Evolutionary conservation across 2,797 vertebrate genomes (phyloP).

Genomic region (Anguilla obscura): DNA sequence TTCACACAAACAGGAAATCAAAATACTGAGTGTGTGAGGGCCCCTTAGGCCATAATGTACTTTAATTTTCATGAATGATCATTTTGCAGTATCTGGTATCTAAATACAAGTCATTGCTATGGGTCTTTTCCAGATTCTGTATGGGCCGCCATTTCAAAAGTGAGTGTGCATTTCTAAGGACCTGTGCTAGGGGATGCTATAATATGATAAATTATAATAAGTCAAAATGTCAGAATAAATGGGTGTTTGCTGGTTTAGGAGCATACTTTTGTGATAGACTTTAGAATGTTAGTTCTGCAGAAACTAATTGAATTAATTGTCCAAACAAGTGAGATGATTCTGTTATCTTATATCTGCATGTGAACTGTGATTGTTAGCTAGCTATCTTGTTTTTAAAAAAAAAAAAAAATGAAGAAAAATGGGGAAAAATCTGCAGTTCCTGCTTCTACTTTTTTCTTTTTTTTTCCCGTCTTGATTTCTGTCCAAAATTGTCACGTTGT

Average conservation of each 20-base stretch:
- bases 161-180: slow-evolving; percentile 60
- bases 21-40: slow-evolving; percentile 19
- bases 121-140: slow-evolving; percentile 61
- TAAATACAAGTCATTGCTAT: slow-evolving; percentile 51
- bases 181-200: slow-evolving; percentile 66
- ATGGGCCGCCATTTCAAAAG: slow-evolving; percentile 69
- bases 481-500: slow-evolving; percentile 70
- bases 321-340: slow-evolving; percentile 73
- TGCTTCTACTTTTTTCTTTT: slow-evolving; percentile 62
- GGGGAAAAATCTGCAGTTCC: slow-evolving; percentile 63
- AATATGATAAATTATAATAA: slow-evolving; percentile 66
- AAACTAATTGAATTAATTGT: slow-evolving; percentile 69
- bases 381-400: slow-evolving; percentile 69
- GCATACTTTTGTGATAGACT: slow-evolving; percentile 80
- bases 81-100: slow-evolving; percentile 60
- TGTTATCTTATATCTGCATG: slow-evolving; percentile 86
- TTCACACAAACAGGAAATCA: slow-evolving; percentile 7
- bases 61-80: slow-evolving; percentile 39
- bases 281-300: slow-evolving; percentile 81
- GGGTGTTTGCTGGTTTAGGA: slow-evolving; percentile 75
- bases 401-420: slow-evolving; percentile 69
- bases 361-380: slow-evolving; percentile 82
- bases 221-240: slow-evolving; percentile 72
- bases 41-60: slow-evolving; percentile 24
- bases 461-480: slow-evolving; percentile 58